Conservation (phyloP, 2,888 invertebrate species). For the Anaspis maculata region DNA sequence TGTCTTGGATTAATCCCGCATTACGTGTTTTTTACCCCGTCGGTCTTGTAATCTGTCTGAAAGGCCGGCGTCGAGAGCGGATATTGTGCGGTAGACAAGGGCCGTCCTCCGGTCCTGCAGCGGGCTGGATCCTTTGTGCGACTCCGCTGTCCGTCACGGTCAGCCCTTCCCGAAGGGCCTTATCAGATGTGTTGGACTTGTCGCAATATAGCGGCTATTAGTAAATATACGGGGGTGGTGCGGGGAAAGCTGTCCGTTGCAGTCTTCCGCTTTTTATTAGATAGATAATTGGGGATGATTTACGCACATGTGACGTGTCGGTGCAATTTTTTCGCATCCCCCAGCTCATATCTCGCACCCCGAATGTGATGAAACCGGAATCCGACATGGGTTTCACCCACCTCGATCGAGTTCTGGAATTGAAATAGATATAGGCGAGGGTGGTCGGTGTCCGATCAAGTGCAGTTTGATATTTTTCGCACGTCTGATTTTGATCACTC, state of each 20-base stretch:
- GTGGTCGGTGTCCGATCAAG: too few relatives aligned
- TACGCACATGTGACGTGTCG: too few relatives aligned
- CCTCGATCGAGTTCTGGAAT: too few relatives aligned
- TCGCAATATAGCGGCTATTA: conserved; percentile 31
- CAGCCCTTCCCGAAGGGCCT: conserved; percentile 11
- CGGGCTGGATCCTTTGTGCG: conserved; percentile 8
- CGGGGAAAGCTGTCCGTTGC: conserved; percentile 11
- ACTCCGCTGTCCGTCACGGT: conserved; percentile 13
- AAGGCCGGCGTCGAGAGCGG: conserved; percentile 9
- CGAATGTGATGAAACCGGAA: too few relatives aligned
- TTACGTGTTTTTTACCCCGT: neutral
- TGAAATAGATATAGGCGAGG: too few relatives aligned
- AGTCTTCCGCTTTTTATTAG: conserved; percentile 3
- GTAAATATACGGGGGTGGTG: too few relatives aligned
- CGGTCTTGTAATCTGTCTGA: conserved; percentile 5
- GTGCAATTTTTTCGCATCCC: too few relatives aligned
- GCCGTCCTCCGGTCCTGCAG: conserved; percentile 4
- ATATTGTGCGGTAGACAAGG: conserved; percentile 10
- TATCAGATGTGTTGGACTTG: conserved; percentile 32
- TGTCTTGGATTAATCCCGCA: neutral
- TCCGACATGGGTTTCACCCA: too few relatives aligned
- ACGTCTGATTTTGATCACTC: too few relatives aligned
- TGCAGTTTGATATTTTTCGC: too few relatives aligned
- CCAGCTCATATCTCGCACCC: too few relatives aligned
- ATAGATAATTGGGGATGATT: conserved; percentile 2